phyloP scores from a whole-genome alignment of 2,888 invertebrate genomes.

The Gerosis bhagava region DNA sequence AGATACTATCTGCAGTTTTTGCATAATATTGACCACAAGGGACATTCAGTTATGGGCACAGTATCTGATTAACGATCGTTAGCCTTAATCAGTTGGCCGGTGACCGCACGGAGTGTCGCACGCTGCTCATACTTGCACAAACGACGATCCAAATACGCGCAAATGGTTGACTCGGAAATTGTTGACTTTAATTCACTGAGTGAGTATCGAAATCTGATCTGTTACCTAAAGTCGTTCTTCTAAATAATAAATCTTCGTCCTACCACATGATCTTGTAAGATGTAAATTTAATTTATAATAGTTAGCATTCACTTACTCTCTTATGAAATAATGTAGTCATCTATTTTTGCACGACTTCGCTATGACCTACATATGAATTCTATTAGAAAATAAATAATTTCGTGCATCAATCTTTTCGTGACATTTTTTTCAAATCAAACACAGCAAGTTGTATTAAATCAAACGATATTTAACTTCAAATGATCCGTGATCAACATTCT shows the following conservation, averaged over 20 bases:
- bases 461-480: neutral
- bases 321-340: conserved; percentile 29
- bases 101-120: conserved; percentile 52
- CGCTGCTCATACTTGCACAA: conserved; percentile 35
- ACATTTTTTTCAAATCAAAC: neutral
- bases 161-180: conserved; percentile 61
- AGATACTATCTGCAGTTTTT: conserved; percentile 14
- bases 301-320: conserved; percentile 1
- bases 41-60: conserved; percentile 57
- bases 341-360: conserved; percentile 38
- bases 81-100: conserved; percentile 67
- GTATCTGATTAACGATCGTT: conserved; percentile 70
- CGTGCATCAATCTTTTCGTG: conserved; percentile 19
- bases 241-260: no score
- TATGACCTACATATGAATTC: conserved; percentile 33
- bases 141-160: conserved; percentile 34
- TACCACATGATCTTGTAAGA: no score
- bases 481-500: neutral
- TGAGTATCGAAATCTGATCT: conserved; percentile 45
- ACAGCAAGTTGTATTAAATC: no score
- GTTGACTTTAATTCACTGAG: conserved; percentile 63
- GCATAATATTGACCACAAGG: conserved; percentile 39
- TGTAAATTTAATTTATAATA: conserved; percentile 3
- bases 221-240: no score
- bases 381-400: conserved; percentile 28